Evolutionary conservation across 2,113 vertebrate genomes (phyloP), one percentile per base, ranked within the genome.

Genomic region (Rallus limicola): DNA sequence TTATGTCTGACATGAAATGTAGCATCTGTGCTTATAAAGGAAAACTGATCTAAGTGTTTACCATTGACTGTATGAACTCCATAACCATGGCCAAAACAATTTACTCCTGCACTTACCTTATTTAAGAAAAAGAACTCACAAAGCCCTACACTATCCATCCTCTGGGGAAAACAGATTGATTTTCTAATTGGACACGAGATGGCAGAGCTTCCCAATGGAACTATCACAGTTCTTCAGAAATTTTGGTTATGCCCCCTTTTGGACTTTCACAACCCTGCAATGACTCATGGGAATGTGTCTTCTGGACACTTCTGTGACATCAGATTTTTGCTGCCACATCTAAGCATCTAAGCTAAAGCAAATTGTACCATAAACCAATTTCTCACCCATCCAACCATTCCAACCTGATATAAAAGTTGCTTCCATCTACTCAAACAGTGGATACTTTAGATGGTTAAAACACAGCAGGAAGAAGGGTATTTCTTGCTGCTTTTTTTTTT

Each of bases 181-280:
- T 55, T 75, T 91, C 70, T 29, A 15, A 33, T 26, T 67, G 75
- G 71, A 85, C 87, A 93, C 85, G 83, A 93, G 85, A 90, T 94
- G 92, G 92, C 90, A 95, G 75, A 93, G 64, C 82, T 88, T 93
- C 33, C 59, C 74, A 90, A 8, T 82, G 81, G 81, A 96, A 85
- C 16, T 6, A 62, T 10, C 24, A 56, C 10, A 34, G 19, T 8
- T 60, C 67, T 71, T 34, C 34, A 5, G 50, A 92, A 62, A 16
- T 79, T 91, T 75, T 56, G 38, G 3, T 48, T 82, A 24, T 26
- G 7, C 15, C 21, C 79, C 16, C 33, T 72, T 85, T 56, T 23
- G 1, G 4, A 38, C 46, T 77, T 68, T 34, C 33, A 74, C 8
- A 25, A 16, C 16, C 5, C 17, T 82, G 48, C 60, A 84, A 70